Evolutionary conservation across 2,797 vertebrate species (phyloP), one percentile per base, ranked within the genome.

Genomic region (Etheostoma nigrum): DNA sequence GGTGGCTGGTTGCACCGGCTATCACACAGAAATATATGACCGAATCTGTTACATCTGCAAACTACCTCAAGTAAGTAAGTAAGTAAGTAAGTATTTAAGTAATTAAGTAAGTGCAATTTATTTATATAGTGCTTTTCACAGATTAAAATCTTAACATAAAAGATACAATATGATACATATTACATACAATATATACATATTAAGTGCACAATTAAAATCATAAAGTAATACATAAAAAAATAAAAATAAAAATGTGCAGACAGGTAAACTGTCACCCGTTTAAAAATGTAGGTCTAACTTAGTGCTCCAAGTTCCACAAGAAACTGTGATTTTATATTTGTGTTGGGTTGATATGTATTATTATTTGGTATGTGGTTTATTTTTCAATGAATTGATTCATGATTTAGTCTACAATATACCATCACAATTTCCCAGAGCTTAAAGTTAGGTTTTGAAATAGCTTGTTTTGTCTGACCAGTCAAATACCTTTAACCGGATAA

Each of bases 1-100:
- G 92, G 93, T 36, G 77, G 94, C 58, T 86, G 96, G 88, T 55
- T 92, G 90, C 90, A 88, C 67, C 25, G 27, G 83, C 86, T 90
- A 53, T 76, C 18, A 90, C 73, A 85, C 60, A 90, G 63, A 86
- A 18, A 86, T 58, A 64, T 74, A 51, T 47, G 18, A 83, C 45
- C 77, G 13, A 53, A 64, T 21, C n/a, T 8, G n/a, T n/a, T 40
- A 68, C 12, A 36, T 36, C 4, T 72, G 51, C 14, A 49, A 55
- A 69, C 4, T 16, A 21, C 10, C 49, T 23, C 16, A 49, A 63
- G 36, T 40, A 40, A 40, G 36, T 33, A 33, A 33, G 7, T 36
- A 36, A 36, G 33, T 9, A 36, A 30, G 5, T 33, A 33, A 33
- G 30, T 7, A 25, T 25, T 25, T 30, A 33, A 33, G 8, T 36